Base-by-base conservation (phyloP, 2,113 vertebrate genomes). In the Labrus mixtus region DNA sequence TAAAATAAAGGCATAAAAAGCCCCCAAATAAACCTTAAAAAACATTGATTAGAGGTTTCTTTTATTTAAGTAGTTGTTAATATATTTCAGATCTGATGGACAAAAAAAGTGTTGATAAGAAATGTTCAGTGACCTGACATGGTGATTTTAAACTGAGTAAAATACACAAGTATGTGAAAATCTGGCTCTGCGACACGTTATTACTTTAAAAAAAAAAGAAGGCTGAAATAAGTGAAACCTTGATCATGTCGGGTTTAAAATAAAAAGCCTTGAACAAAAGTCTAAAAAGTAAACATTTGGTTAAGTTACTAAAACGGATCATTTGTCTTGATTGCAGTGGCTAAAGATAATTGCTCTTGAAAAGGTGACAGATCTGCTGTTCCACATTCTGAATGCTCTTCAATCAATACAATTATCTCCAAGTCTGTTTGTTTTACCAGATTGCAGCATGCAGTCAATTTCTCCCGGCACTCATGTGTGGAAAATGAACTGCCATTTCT, bases 301-400 rank as follows among this genome's bases (percentile, higher is more conserved):
- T 65, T 55, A 63, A 9, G 3, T 58, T 37, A n/a, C 8, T 20
- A 11, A 58, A 53, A 60, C 1, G 29, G 71, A 73, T 65, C 3
- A 57, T 81, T 68, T 58, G 20, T 50, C 22, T 41, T 68, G 39
- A 68, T 72, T 81, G 39, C 1, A 71, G 25, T 23, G 54, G 22
- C 51, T 77, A 29, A 61, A 81, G 12, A 10, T 70, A 77, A 71
- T 60, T 77, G 23, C 36, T 53, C 59, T 62, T 78, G 33, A 43
- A 37, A 37, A 8, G 54, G 17, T 76, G 50, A 51, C 54, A 76
- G 41, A 22, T n/a, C 17, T 20, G 39, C 37, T 51, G 36, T 19
- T 78, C 33, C 12, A 56, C 41, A 33, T 53, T 37, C 22, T 50
- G 17, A 50, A 0, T 70, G 43, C 3, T 43, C 11, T 63, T 63